Percentiles rank a stretch among this genome's conserved stretches.
phyloP scores from a whole-genome alignment of 1,140 invertebrate species.

The Drosophila oshimai region DNA sequence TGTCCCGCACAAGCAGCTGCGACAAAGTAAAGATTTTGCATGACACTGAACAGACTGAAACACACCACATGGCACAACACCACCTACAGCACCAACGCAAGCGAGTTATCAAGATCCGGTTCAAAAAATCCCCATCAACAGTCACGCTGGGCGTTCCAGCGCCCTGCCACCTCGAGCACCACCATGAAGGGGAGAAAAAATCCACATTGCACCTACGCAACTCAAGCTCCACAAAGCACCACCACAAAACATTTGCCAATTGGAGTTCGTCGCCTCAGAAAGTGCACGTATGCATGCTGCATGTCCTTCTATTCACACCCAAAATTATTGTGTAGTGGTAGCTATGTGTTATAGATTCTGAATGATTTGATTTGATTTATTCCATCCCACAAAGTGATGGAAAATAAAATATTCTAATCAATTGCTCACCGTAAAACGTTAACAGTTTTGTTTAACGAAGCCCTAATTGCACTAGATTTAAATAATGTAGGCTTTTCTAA shows the following conservation, averaged over 20 bases:
- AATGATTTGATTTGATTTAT: too few relatives aligned
- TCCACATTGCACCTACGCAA: conserved; percentile 12
- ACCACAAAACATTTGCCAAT: conserved; percentile 57
- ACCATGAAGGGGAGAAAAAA: background rate
- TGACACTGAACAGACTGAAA: conserved; percentile 48
- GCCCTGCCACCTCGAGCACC: conserved; percentile 17
- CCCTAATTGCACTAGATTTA: too few relatives aligned
- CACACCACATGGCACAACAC: conserved; percentile 28
- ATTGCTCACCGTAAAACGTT: too few relatives aligned
- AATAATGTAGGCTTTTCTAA: too few relatives aligned
- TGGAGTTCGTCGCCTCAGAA: conserved; percentile 74
- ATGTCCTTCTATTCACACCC: conserved; percentile 22
- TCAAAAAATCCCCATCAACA: conserved; percentile 29
- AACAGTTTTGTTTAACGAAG: too few relatives aligned
- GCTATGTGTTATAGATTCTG: conserved; percentile 3
- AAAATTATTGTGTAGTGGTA: background rate
- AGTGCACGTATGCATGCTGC: conserved; percentile 82
- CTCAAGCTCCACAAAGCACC: conserved; percentile 34
- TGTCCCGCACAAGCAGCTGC: conserved; percentile 59
- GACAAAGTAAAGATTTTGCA: conserved; percentile 81
- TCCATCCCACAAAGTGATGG: too few relatives aligned
- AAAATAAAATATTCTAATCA: too few relatives aligned
- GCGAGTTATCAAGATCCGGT: conserved; percentile 35
- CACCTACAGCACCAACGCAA: conserved; percentile 29
- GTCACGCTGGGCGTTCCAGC: conserved; percentile 18